Conservation (phyloP, 2,797 vertebrate species). For the Leptoclinus maculatus region DNA sequence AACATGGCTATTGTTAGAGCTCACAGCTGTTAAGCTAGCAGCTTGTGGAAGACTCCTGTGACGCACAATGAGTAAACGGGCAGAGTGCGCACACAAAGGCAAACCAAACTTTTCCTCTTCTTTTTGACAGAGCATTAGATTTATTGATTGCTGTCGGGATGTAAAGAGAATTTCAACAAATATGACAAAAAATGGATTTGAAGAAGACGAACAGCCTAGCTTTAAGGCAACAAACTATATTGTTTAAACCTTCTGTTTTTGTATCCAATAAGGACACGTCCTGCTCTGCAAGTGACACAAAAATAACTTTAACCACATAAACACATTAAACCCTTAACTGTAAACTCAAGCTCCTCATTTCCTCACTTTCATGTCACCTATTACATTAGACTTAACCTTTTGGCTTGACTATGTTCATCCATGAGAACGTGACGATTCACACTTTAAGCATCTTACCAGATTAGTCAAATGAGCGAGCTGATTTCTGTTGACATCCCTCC, state of each 20-base stretch:
- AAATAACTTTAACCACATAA: conserved; percentile 24
- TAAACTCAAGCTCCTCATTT: conserved; percentile 26
- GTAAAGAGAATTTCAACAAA: neutral
- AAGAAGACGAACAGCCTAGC: neutral
- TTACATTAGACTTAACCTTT: conserved; percentile 29
- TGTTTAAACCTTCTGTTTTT: conserved; percentile 20
- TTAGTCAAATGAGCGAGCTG: conserved; percentile 79
- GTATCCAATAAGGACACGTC: neutral
- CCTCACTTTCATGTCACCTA: conserved; percentile 17
- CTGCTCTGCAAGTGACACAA: neutral
- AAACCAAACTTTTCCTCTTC: neutral
- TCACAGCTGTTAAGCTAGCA: neutral
- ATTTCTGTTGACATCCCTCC: conserved; percentile 77
- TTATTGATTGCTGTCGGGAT: neutral
- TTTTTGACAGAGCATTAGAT: neutral
- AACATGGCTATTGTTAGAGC: neutral
- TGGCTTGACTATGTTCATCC: neutral
- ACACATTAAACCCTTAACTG: conserved; percentile 20
- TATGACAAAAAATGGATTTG: neutral
- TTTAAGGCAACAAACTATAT: conserved; percentile 9
- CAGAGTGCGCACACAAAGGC: neutral
- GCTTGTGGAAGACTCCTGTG: neutral
- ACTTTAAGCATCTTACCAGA: conserved; percentile 77
- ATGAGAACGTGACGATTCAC: neutral
- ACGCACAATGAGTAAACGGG: neutral